Evolutionary conservation across 2,888 invertebrate species (phyloP).

Genomic region (Drosophila barbarae): DNA sequence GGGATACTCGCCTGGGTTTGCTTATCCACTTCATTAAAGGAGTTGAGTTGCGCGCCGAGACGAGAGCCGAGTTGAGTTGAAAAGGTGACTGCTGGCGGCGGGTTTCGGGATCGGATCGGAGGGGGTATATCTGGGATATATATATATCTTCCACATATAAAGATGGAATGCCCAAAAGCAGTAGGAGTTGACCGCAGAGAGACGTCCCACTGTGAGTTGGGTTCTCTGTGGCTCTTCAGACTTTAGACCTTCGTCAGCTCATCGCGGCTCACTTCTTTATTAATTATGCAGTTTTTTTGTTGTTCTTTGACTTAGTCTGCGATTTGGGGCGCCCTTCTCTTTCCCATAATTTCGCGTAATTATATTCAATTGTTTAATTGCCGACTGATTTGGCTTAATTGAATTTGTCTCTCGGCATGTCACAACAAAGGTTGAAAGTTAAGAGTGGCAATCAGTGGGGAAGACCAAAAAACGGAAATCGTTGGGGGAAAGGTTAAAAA

Average conservation of each 20-base stretch:
- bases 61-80: slow-evolving; percentile 7
- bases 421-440: slow-evolving; percentile 36
- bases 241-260: slow-evolving; percentile 29
- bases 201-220: slow-evolving; percentile 59
- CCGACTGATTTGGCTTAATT: slow-evolving; percentile 62
- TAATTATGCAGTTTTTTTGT: slow-evolving; percentile 54
- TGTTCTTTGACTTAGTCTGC: slow-evolving; percentile 7
- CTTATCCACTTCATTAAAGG: slow-evolving; percentile 75
- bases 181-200: slow-evolving; percentile 42
- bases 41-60: slow-evolving; percentile 35
- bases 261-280: slow-evolving; percentile 63
- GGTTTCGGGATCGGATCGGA: neutral
- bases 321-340: slow-evolving; percentile 16
- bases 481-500: neutral
- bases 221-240: slow-evolving; percentile 25
- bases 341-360: slow-evolving; percentile 56
- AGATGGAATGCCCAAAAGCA: slow-evolving; percentile 6
- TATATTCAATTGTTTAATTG: slow-evolving; percentile 69
- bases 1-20: slow-evolving; percentile 47
- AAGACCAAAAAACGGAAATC: neutral
- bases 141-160: neutral
- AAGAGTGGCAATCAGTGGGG: slow-evolving; percentile 4
- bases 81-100: slow-evolving; percentile 12
- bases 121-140: slow-evolving; percentile 3
- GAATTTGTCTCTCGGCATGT: slow-evolving; percentile 42